Conservation (phyloP, 1,140 invertebrate species). For the Pectinophora gossypiella region DNA sequence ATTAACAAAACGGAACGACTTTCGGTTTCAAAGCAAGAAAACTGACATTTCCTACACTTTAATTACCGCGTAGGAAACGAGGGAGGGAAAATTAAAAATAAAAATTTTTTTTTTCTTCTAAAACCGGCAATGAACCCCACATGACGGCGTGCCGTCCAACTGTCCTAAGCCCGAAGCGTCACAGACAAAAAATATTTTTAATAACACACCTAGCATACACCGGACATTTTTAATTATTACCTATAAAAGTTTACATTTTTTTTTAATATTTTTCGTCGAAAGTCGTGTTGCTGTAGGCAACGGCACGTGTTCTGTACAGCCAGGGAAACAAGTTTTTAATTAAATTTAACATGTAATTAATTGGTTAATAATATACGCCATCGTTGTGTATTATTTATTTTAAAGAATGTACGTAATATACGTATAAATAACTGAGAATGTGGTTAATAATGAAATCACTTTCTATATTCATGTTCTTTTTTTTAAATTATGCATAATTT, state of each 20-base stretch:
- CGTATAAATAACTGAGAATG: too few relatives aligned
- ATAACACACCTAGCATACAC: slow-evolving; percentile 28
- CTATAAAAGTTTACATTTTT: slow-evolving; percentile 11
- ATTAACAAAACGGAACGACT: too few relatives aligned
- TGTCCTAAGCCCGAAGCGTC: neutral
- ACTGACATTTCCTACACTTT: neutral
- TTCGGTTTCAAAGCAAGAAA: neutral
- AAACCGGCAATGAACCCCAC: too few relatives aligned
- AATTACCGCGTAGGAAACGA: neutral
- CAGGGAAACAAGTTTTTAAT: slow-evolving; percentile 25
- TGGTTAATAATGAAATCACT: too few relatives aligned
- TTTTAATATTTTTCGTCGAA: slow-evolving; percentile 47
- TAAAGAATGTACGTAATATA: too few relatives aligned
- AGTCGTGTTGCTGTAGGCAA: slow-evolving; percentile 28
- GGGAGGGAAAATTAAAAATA: too few relatives aligned
- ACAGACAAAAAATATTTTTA: slow-evolving; percentile 30
- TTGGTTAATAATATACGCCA: neutral
- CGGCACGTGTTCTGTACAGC: slow-evolving; percentile 33
- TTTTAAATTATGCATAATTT: too few relatives aligned
- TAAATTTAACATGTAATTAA: neutral
- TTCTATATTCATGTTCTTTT: too few relatives aligned
- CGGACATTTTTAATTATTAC: slow-evolving; percentile 45
- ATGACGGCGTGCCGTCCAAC: too few relatives aligned
- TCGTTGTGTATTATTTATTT: too few relatives aligned
- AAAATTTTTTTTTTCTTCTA: too few relatives aligned